phyloP scores from a whole-genome alignment of 2,888 invertebrate genomes.

The Silvanus unidentatus region DNA sequence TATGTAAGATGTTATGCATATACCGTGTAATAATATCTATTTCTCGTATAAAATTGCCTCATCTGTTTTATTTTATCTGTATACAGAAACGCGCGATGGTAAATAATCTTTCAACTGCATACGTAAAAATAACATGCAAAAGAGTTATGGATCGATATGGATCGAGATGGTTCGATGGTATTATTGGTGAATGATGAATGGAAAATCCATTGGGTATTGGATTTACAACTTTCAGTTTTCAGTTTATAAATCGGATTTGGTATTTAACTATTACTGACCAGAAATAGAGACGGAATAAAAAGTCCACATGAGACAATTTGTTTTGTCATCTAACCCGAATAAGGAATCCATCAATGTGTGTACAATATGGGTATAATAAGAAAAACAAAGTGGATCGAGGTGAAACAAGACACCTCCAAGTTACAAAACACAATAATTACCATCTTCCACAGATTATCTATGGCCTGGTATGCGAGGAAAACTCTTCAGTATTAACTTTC shows the following conservation, averaged over 20 bases:
- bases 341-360: constrained; percentile 25
- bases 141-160: no score
- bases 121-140: no score
- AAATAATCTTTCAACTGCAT: constrained; percentile 4
- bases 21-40: constrained; percentile 6
- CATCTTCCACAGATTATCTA: constrained; percentile 32
- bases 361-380: constrained; percentile 20
- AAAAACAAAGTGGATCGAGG: constrained; percentile 31
- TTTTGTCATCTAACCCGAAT: constrained; percentile 15
- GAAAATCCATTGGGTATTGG: no score
- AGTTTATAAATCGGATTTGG: no score
- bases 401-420: constrained; percentile 31
- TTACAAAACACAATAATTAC: constrained; percentile 28
- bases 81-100: not conserved
- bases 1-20: constrained; percentile 22
- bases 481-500: constrained; percentile 28
- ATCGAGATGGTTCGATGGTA: no score
- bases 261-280: no score
- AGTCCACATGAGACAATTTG: constrained; percentile 12
- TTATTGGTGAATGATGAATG: no score
- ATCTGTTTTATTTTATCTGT: not conserved
- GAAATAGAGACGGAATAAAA: no score
- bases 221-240: no score
- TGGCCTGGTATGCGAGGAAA: constrained; percentile 34
- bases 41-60: constrained; percentile 7